Evolutionary conservation across 2,113 vertebrate species (phyloP).

Genomic region (Bubalus kerabau): DNA sequence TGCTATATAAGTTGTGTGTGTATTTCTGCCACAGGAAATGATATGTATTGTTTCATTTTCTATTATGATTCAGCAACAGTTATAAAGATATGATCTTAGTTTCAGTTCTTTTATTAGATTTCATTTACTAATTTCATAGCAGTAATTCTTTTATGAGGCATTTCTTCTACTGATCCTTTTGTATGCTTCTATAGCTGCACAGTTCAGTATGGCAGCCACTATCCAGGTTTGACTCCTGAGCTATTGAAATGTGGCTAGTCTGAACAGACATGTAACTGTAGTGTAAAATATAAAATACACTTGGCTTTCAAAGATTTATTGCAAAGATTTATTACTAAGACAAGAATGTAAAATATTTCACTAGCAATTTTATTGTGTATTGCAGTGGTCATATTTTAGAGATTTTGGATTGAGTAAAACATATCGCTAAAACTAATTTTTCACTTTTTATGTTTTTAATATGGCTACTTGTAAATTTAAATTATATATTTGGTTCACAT

Average conservation of each 20-base stretch:
- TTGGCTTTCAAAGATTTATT: not conserved
- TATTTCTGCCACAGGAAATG: not conserved
- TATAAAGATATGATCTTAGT: not conserved
- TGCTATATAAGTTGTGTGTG: not conserved
- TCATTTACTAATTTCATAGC: not conserved
- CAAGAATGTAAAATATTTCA: not conserved
- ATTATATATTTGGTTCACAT: not conserved
- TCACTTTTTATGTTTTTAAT: not conserved
- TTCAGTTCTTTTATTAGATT: not conserved
- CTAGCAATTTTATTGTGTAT: conserved; percentile 9
- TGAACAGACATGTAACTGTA: not conserved
- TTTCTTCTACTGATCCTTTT: not conserved
- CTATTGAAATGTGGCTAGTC: not conserved
- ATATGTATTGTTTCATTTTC: not conserved
- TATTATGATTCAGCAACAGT: not conserved
- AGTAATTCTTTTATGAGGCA: not conserved
- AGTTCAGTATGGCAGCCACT: not conserved
- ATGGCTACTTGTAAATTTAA: not conserved
- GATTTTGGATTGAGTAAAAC: not conserved
- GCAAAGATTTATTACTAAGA: not conserved
- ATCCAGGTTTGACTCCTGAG: not conserved
- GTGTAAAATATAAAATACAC: not conserved
- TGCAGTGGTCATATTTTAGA: conserved; percentile 1
- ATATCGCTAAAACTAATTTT: not conserved
- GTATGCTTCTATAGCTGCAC: not conserved